Evolutionary conservation across 1,140 invertebrate species (phyloP), one percentile per base, ranked within the genome.

Genomic region (Centruroides sculpturatus): DNA sequence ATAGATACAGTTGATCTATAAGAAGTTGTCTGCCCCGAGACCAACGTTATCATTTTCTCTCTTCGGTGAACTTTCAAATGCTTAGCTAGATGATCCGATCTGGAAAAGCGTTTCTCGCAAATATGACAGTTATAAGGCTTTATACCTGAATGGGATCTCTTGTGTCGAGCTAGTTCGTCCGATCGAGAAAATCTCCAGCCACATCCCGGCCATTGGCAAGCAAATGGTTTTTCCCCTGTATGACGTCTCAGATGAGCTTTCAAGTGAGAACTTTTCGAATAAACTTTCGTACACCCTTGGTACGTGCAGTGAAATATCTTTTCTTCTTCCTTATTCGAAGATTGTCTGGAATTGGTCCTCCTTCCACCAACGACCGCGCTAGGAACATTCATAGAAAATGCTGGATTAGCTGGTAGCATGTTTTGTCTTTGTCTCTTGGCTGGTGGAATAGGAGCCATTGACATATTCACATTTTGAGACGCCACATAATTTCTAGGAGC

Each of bases 161-260:
- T 80, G 68, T 90, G 87, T 50, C 89, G 76, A 0, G 89, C 86
- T 47, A 97, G 75, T 72, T 97, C 92, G 70, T 97, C 93, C 0
- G 92, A 95, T 49, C 92, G 77, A 3, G 90, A 93, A 76, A 98
- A 97, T 61, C 85, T 80, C 92, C 93, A 97, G 8, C 81, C 82
- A 73, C 93, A 98, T n/a, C 85, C 87, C 3, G 83, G 77, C 92
- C 92, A 97, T 54, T 84, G 87, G 71, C 91, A 94, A 4, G 73
- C 75, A 70, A 96, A 98, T 0, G 93, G 93, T 70, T 96, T 96
- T 74, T 96, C 92, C 1, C 92, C 93, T 2, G 92, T 89, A 74
- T 97, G 93, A 10, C 93, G 80, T 3, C 93, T 78, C 55, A 95
- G 73, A 71, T 98, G 94, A 3, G 93, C 92, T 70, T 95, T 93